Conservation (phyloP, 1,140 invertebrate genomes). For the Brachionus angularis region DNA sequence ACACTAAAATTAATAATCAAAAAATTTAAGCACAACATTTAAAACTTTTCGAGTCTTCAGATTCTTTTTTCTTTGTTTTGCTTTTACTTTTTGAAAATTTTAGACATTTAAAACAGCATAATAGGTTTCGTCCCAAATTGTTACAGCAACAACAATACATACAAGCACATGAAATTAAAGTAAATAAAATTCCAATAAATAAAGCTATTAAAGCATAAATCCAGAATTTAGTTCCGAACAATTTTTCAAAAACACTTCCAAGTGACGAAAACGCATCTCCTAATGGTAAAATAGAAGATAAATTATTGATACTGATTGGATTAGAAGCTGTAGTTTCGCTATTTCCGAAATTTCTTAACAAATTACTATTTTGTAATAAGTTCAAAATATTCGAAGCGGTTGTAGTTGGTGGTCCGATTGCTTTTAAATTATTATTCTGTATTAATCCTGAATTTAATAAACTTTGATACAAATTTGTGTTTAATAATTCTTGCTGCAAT, state of each 20-base stretch:
- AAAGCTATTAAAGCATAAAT: constrained; percentile 32
- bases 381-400: constrained; percentile 1
- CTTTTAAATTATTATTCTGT: constrained; percentile 6
- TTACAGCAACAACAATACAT: constrained; percentile 43
- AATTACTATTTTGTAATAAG: constrained; percentile 16
- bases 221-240: constrained; percentile 35
- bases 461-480: constrained; percentile 36
- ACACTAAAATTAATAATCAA: no score
- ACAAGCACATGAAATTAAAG: constrained; percentile 7
- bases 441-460: constrained; percentile 34
- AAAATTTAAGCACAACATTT: neutral
- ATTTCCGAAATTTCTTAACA: neutral
- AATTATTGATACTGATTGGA: neutral
- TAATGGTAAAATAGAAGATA: constrained; percentile 22
- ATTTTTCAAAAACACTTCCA: constrained; percentile 21
- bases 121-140: neutral
- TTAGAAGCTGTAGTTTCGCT: neutral
- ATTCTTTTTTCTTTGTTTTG: constrained; percentile 34
- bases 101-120: constrained; percentile 3
- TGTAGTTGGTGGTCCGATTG: neutral
- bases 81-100: constrained; percentile 15
- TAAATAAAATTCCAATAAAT: constrained; percentile 4
- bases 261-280: neutral
- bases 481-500: constrained; percentile 41
- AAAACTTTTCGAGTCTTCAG: neutral